Evolutionary conservation across 2,888 invertebrate species (phyloP).

Genomic region (Amphipyra tragopoginis): DNA sequence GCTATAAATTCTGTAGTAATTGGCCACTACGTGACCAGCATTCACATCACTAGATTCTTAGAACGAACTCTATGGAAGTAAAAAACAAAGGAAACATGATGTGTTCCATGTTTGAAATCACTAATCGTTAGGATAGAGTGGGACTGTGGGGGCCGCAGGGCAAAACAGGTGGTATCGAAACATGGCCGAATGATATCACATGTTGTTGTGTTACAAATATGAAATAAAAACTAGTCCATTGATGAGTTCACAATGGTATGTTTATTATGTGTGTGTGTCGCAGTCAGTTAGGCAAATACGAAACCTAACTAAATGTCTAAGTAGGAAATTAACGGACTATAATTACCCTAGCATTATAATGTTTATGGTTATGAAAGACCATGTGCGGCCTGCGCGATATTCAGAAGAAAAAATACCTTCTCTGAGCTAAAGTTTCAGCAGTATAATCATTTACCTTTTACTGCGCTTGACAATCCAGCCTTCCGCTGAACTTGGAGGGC

Average conservation of each 20-base stretch:
- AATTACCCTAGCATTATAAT: too few relatives aligned
- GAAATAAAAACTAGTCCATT: constrained; percentile 59
- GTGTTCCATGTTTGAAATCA: constrained; percentile 30
- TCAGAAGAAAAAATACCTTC: too few relatives aligned
- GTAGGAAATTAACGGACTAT: not conserved
- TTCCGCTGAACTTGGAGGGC: too few relatives aligned
- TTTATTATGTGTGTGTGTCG: constrained; percentile 30
- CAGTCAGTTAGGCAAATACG: constrained; percentile 1
- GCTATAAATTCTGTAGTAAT: constrained; percentile 47
- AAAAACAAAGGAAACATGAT: constrained; percentile 40
- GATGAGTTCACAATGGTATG: constrained; percentile 42
- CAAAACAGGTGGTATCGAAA: constrained; percentile 46
- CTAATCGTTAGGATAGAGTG: constrained; percentile 26
- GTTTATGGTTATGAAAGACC: too few relatives aligned
- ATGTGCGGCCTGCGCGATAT: too few relatives aligned
- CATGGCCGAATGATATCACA: constrained; percentile 41
- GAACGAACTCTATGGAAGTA: constrained; percentile 10
- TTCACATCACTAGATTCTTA: constrained; percentile 9
- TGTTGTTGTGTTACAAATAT: constrained; percentile 30
- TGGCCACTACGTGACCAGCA: constrained; percentile 43
- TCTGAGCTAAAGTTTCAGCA: too few relatives aligned
- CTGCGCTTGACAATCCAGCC: too few relatives aligned
- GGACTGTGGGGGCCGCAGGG: constrained; percentile 9
- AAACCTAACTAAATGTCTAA: not conserved
- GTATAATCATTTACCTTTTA: too few relatives aligned